These are phyloP conservation scores for Chloropsis hardwickii DNA, from an alignment of 2,113 vertebrate genomes.

Conservation along the genomic window DNA sequence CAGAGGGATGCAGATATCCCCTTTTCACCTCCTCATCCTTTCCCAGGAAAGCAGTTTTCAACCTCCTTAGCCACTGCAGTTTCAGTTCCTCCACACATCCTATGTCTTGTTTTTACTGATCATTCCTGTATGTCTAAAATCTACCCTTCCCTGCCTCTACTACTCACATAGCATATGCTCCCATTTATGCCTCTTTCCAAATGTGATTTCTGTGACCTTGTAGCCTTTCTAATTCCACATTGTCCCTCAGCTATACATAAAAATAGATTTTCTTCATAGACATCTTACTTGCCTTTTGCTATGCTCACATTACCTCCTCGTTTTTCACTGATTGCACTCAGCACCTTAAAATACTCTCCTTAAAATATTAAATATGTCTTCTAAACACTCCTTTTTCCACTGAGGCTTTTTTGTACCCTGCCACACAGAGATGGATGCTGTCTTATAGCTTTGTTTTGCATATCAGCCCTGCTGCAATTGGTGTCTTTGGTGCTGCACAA, in stretches of 20 bases:
- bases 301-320: background rate
- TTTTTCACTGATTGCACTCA: background rate
- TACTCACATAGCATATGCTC: background rate
- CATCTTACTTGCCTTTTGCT: background rate
- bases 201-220: background rate
- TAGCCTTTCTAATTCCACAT: background rate
- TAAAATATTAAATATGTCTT: background rate
- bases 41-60: background rate
- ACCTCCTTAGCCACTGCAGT: background rate
- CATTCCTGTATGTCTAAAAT: background rate
- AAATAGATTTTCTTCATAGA: background rate
- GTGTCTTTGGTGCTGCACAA: background rate
- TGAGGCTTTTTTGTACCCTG: background rate
- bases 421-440: background rate
- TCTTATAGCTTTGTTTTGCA: background rate
- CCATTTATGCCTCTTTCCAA: background rate
- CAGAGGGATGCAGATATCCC: background rate
- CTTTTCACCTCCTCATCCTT: background rate
- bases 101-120: background rate
- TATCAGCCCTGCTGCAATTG: background rate
- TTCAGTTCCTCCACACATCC: background rate
- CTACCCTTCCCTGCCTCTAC: rapidly evolving
- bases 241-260: background rate
- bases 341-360: background rate
- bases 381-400: background rate